Evolutionary conservation across 2,113 vertebrate species (phyloP).

Genomic region (Saccopteryx leptura): DNA sequence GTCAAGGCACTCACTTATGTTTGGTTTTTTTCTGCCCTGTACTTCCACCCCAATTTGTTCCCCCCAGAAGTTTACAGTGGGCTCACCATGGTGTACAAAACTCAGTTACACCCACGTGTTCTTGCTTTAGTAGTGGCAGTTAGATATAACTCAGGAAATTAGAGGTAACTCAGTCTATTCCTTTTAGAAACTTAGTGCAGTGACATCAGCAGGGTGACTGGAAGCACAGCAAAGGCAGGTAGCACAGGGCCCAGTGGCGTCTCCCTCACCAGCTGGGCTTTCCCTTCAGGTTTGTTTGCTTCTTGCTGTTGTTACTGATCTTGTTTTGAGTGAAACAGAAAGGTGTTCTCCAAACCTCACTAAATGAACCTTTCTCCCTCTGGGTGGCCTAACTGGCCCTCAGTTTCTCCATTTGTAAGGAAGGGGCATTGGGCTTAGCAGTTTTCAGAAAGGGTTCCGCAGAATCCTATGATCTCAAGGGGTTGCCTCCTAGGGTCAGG

Average conservation of each 20-base stretch:
- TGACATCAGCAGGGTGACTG: fast-evolving
- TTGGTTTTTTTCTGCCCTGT: background rate
- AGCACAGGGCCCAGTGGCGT: fast-evolving
- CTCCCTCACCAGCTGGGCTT: fast-evolving
- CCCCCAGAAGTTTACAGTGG: background rate
- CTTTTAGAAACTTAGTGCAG: background rate
- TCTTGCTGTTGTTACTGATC: background rate
- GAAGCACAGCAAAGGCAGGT: background rate
- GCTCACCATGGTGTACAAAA: background rate
- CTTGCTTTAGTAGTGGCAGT: background rate
- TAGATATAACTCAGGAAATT: background rate
- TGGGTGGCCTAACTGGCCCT: fast-evolving
- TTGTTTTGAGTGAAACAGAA: background rate
- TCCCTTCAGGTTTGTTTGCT: background rate
- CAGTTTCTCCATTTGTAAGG: background rate
- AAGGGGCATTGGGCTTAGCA: background rate
- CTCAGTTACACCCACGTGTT: background rate
- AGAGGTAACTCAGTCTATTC: background rate
- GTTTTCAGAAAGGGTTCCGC: background rate
- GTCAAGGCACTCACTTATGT: background rate
- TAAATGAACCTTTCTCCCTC: background rate
- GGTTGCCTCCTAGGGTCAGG: background rate
- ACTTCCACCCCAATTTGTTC: no score
- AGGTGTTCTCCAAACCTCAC: background rate
- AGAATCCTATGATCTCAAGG: background rate